A percentile compares a stretch with the other conserved stretches of the same genome.
Evolutionary conservation across 2,888 invertebrate genomes (phyloP).

Genomic region (Pseudococcus viburni): DNA sequence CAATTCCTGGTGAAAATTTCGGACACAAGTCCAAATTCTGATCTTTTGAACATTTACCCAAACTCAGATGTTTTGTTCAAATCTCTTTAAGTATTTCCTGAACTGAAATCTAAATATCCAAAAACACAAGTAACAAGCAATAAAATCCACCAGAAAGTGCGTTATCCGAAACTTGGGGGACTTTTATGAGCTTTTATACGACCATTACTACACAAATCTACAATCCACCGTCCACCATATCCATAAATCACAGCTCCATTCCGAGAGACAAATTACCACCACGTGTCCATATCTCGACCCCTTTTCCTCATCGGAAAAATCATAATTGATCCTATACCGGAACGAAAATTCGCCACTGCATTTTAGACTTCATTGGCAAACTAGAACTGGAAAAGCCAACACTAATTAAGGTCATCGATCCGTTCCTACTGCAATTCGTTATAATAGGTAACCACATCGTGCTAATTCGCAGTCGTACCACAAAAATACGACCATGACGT

Average conservation of each 20-base stretch:
- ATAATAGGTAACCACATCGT: not conserved
- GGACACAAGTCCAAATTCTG: too few species aligned
- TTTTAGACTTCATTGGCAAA: not conserved
- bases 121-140: too few species aligned
- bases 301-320: not conserved
- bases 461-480: not conserved
- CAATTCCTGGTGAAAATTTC: too few species aligned
- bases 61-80: too few species aligned
- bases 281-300: not conserved
- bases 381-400: not conserved
- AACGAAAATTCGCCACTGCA: not conserved
- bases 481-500: not conserved
- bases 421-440: not conserved
- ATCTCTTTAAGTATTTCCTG: too few species aligned
- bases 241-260: not conserved
- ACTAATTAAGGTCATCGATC: constrained; percentile 51
- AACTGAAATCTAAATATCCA: too few species aligned
- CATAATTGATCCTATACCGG: too few species aligned
- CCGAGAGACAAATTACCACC: not conserved
- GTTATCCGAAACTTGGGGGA: not conserved
- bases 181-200: not conserved
- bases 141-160: too few species aligned
- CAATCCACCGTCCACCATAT: not conserved
- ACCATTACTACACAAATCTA: not conserved
- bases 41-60: too few species aligned